Evolutionary conservation across 2,797 vertebrate species (phyloP).

Genomic region (Neosilurus hyrtlii): DNA sequence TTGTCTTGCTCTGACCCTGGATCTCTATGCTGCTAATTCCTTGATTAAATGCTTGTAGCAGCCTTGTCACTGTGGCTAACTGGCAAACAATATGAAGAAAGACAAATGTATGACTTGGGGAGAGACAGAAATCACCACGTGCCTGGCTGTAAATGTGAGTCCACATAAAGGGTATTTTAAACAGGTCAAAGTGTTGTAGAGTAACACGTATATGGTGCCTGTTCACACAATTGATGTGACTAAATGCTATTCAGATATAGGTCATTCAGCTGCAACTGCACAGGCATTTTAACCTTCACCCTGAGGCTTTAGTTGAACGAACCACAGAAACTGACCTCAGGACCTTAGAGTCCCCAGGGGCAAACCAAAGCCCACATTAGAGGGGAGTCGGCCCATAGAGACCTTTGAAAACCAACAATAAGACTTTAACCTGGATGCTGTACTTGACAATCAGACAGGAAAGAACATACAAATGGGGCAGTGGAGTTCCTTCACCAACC

Average conservation of each 20-base stretch:
- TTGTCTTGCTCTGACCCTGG: constrained; percentile 44
- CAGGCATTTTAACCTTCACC: constrained; percentile 14
- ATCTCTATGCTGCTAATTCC: constrained; percentile 50
- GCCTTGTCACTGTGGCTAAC: constrained; percentile 23
- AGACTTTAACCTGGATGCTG: not conserved
- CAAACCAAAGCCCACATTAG: not conserved
- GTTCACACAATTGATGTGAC: not conserved
- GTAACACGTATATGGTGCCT: not conserved
- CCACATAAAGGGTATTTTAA: not conserved
- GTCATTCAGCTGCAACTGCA: not conserved
- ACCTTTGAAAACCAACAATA: not conserved
- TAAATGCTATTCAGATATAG: not conserved
- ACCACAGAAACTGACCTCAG: constrained; percentile 8
- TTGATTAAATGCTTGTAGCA: constrained; percentile 55
- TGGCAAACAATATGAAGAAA: constrained; percentile 10
- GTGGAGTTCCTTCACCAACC: not conserved
- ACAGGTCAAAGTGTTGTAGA: not conserved
- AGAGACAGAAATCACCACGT: not conserved
- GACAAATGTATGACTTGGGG: constrained; percentile 20
- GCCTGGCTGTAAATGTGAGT: not conserved
- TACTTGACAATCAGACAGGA: not conserved
- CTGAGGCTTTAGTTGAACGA: not conserved
- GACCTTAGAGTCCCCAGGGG: not conserved
- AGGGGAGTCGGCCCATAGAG: not conserved
- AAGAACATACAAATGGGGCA: not conserved